Percentiles rank a stretch among this genome's conserved stretches.
These are phyloP conservation scores for Halichoerus grypus DNA, from an alignment of 2,113 vertebrate species.

Conservation along the genomic window DNA sequence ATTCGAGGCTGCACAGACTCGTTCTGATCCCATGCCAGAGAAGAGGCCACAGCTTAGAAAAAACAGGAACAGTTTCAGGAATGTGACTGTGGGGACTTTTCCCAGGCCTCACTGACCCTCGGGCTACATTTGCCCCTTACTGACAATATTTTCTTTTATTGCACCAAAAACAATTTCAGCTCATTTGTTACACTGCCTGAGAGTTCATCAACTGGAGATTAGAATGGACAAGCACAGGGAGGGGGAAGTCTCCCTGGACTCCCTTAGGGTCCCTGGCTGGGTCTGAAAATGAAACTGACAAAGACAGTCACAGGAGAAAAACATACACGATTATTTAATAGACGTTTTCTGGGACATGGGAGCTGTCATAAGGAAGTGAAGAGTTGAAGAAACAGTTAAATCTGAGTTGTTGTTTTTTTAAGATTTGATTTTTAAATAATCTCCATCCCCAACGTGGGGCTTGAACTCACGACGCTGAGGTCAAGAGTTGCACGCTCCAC, in stretches of 20 bases:
- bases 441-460: background rate
- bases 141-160: background rate
- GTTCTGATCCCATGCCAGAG: background rate
- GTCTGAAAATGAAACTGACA: background rate
- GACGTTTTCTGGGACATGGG: background rate
- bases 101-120: background rate
- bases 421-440: background rate
- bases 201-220: background rate
- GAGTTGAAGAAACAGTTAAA: too few relatives aligned
- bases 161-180: too few relatives aligned
- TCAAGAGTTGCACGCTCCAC: background rate
- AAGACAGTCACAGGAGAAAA: background rate
- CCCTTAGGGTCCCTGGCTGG: background rate
- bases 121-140: background rate
- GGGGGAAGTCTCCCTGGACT: background rate
- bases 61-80: background rate
- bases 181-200: fast-evolving
- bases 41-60: background rate
- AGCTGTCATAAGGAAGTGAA: background rate
- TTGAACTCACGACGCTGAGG: background rate
- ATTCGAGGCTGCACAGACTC: fast-evolving
- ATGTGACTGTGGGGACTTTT: background rate
- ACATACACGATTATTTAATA: fast-evolving
- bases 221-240: fast-evolving
- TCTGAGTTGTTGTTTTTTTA: background rate